phyloP scores from a whole-genome alignment of 2,113 vertebrate genomes.

The Oncorhynchus mykiss region DNA sequence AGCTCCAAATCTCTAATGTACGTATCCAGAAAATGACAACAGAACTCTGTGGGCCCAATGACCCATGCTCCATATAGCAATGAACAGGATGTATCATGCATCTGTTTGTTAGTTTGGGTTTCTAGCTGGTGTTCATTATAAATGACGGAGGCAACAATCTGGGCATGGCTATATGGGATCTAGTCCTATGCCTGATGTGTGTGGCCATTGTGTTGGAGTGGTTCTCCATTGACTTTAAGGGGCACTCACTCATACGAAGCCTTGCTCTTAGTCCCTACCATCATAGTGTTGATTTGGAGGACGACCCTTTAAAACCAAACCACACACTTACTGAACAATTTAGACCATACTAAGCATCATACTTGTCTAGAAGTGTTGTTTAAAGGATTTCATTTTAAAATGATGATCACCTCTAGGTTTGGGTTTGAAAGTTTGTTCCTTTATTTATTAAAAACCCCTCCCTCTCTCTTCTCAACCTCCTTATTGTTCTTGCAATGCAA shows the following conservation, averaged over 20 bases:
- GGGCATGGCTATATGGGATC: conserved; percentile 22
- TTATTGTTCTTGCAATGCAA: not conserved
- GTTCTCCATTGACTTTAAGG: conserved; percentile 65
- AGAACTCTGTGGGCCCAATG: not conserved
- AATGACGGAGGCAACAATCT: not conserved
- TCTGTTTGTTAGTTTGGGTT: not conserved
- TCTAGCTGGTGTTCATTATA: not conserved
- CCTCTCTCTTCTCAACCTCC: not conserved
- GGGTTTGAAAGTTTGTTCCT: not conserved
- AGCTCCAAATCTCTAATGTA: conserved; percentile 21
- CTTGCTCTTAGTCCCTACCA: conserved; percentile 57
- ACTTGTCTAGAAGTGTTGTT: conserved; percentile 18
- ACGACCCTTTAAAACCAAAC: conserved; percentile 35
- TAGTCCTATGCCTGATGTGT: not conserved
- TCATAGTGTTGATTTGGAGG: conserved; percentile 48
- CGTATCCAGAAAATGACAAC: conserved; percentile 8
- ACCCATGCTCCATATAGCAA: not conserved
- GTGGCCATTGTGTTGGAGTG: conserved; percentile 45
- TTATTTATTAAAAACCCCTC: not conserved
- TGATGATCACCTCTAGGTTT: not conserved
- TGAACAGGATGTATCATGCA: not conserved
- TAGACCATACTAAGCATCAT: conserved; percentile 19
- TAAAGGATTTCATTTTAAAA: not conserved
- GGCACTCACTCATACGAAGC: conserved; percentile 62
- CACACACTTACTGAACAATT: too few relatives aligned